Evolutionary conservation across 2,797 vertebrate species (phyloP), one percentile per base, ranked within the genome.

Genomic region (Melanotaenia pygmaea): DNA sequence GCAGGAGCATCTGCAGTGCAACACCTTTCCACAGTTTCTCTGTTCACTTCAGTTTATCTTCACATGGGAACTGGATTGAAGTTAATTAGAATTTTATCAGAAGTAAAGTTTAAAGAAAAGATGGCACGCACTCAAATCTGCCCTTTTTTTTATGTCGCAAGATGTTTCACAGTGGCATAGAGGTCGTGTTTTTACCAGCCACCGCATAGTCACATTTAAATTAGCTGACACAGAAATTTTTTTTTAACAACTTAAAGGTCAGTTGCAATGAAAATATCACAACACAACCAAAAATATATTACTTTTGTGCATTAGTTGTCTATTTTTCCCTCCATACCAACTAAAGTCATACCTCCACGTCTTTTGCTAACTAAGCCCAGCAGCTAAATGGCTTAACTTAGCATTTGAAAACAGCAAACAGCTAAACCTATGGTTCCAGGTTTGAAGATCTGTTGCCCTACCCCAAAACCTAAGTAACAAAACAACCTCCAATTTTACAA

Each of bases 51-150:
- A 13, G 26, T 47, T 45, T 64, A 53, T 73, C 67, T 80, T 80
- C 62, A 40, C 57, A 59, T 40, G 71, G 78, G 70, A 61, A 71
- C 77, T 35, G 65, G 40, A 61, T 60, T 76, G 79, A 81, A 76
- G 79, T 91, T 93, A 92, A 91, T 93, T 92, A 73, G 81, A 89
- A 90, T 88, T 86, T 88, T 86, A 89, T 91, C 81, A 80, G 76
- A 81, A 71, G 68, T 54, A 71, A 67, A 74, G 84, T 84, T 92
- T 71, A 93, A 92, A 93, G 92, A 65, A 67, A 75, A 28, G 67
- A 59, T 35, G 67, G 71, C 72, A 74, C 73, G 14, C 67, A 74
- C 63, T 78, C 37, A 71, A 70, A 85, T 79, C 67, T 85, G 84
- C 60, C 87, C 77, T 85, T 87, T 69, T 82, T 85, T 87, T 91